A percentile compares a stretch with the other conserved stretches of the same genome.
Evolutionary conservation across 2,113 vertebrate genomes (phyloP).

Genomic region (Tragelaphus buxtoni): DNA sequence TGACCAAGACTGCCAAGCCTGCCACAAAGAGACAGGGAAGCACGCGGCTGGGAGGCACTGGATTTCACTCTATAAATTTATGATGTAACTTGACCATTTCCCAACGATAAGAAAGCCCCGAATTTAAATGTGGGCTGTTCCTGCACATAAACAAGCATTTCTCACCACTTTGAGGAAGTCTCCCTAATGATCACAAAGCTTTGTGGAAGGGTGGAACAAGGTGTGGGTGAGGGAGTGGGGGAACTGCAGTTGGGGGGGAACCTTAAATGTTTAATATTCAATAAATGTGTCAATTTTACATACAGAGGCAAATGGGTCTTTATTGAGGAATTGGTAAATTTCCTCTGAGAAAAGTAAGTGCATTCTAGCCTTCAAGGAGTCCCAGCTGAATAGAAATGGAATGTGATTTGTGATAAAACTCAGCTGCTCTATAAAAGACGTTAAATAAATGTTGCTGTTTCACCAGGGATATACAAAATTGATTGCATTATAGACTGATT

Average conservation of each 20-base stretch:
- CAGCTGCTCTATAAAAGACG: conserved; percentile 88
- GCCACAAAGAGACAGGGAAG: conserved; percentile 3
- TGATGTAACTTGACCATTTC: not conserved
- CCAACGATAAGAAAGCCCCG: not conserved
- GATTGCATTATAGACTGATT: conserved; percentile 84
- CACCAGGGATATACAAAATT: conserved; percentile 83
- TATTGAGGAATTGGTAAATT: conserved; percentile 87
- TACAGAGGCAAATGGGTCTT: conserved; percentile 83
- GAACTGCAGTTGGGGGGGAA: not conserved
- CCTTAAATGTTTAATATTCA: conserved; percentile 84
- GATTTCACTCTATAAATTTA: not conserved
- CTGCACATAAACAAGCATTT: not conserved
- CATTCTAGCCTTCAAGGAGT: conserved; percentile 85
- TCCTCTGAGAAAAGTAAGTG: conserved; percentile 86
- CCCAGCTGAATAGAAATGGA: conserved; percentile 84
- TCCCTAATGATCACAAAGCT: conserved; percentile 68
- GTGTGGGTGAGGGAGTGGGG: not conserved
- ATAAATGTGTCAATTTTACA: conserved; percentile 87
- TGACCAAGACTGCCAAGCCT: not conserved
- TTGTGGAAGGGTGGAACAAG: conserved; percentile 59
- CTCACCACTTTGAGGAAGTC: conserved; percentile 46
- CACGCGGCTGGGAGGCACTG: not conserved
- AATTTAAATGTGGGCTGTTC: not conserved
- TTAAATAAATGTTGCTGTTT: conserved; percentile 89
- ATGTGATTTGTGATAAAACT: conserved; percentile 90